A percentile compares a stretch with the other conserved stretches of the same genome.
Conservation (phyloP, 2,113 vertebrate species). For the Vicugna pacos region DNA sequence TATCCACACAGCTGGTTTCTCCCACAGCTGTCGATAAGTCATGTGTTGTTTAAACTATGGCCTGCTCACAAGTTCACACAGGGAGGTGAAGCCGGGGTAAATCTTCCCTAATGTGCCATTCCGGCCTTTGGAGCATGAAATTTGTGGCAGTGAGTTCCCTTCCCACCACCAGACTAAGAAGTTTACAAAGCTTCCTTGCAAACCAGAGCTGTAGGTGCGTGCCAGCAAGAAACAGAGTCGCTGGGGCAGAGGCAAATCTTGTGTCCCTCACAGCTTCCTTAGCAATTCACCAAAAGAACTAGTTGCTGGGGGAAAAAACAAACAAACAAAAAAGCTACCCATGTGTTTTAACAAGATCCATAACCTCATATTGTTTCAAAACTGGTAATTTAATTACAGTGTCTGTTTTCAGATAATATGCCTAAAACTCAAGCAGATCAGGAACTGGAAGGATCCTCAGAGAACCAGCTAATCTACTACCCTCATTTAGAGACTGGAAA, state of each 20-base stretch:
- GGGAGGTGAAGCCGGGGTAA: neutral
- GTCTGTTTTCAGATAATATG: neutral
- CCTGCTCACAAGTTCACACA: neutral
- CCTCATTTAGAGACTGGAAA: neutral
- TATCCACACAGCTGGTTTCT: neutral
- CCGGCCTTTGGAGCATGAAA: neutral
- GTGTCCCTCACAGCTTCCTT: neutral
- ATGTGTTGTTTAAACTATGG: neutral
- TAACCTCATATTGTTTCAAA: neutral
- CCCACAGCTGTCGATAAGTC: neutral
- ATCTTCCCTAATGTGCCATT: neutral
- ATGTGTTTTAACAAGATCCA: neutral
- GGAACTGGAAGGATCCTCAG: neutral
- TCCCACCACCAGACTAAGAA: neutral
- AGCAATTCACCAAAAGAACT: neutral
- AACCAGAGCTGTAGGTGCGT: neutral
- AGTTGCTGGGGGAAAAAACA: neutral
- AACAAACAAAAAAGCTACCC: neutral
- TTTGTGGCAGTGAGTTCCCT: neutral
- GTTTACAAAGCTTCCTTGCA: neutral
- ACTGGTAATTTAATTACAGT: neutral
- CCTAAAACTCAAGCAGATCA: neutral
- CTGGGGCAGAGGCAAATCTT: neutral
- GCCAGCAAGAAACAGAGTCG: neutral
- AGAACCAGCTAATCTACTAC: neutral